phyloP scores from a whole-genome alignment of 1,140 invertebrate genomes.

The Ylistrum balloti region DNA sequence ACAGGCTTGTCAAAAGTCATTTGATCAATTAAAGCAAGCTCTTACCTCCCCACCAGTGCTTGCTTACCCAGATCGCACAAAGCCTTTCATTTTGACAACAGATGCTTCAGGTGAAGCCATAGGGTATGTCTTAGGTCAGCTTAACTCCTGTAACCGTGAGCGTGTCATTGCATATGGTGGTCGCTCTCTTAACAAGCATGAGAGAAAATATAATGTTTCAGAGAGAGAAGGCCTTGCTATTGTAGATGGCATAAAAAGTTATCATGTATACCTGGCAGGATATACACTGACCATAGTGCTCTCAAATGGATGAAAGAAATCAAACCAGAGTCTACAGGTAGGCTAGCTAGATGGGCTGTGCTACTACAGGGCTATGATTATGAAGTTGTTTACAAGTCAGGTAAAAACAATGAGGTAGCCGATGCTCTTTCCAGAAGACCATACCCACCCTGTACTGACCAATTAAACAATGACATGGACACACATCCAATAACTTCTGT shows the following conservation, averaged over 20 bases:
- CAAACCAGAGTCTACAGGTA: conserved; percentile 51
- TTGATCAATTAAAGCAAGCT: conserved; percentile 44
- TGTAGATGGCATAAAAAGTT: conserved; percentile 54
- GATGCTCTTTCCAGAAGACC: conserved; percentile 58
- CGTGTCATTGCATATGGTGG: too few species aligned
- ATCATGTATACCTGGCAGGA: conserved; percentile 55
- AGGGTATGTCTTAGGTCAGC: conserved; percentile 53
- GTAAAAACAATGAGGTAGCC: conserved; percentile 50
- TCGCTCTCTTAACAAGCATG: conserved; percentile 36
- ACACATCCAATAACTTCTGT: background rate
- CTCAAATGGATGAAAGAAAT: too few species aligned
- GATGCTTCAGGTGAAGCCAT: conserved; percentile 57
- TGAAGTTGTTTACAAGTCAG: conserved; percentile 52
- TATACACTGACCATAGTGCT: too few species aligned
- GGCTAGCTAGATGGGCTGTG: conserved; percentile 54
- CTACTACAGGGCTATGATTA: too few species aligned
- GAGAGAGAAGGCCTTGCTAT: conserved; percentile 62
- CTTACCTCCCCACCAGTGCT: conserved; percentile 48
- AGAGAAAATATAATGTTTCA: conserved; percentile 62
- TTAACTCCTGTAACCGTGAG: conserved; percentile 8
- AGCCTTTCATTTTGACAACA: conserved; percentile 51
- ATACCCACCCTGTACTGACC: background rate
- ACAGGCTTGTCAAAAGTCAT: too few species aligned
- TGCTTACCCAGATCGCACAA: conserved; percentile 45
- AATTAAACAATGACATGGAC: background rate